phyloP scores from a whole-genome alignment of 1,140 invertebrate species.

The silkworm (Bombyx mori) region DNA sequence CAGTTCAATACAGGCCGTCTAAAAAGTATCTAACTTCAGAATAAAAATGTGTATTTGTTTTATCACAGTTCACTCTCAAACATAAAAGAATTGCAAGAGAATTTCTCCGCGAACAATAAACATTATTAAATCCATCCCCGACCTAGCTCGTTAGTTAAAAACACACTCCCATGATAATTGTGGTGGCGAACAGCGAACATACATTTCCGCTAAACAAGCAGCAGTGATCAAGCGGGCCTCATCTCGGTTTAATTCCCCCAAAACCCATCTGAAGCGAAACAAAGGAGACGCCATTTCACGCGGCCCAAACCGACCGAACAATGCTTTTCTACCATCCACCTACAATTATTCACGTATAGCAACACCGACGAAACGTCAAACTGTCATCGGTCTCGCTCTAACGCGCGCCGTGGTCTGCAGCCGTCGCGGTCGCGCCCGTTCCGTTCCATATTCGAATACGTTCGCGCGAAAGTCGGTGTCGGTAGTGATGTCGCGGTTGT shows the following conservation, averaged over 20 bases:
- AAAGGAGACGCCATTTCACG: constrained; percentile 63
- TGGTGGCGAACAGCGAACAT: constrained; percentile 11
- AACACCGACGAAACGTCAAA: constrained; percentile 48
- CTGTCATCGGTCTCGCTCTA: constrained; percentile 3
- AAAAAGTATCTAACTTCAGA: too few relatives aligned
- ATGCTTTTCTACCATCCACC: constrained; percentile 53
- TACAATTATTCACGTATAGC: constrained; percentile 49
- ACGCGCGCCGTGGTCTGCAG: constrained; percentile 8
- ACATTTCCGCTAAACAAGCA: constrained; percentile 59
- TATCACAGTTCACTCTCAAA: too few relatives aligned
- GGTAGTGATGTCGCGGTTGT: constrained; percentile 45
- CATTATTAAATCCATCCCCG: too few relatives aligned
- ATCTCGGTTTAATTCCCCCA: constrained; percentile 63
- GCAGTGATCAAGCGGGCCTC: constrained; percentile 27
- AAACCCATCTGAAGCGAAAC: constrained; percentile 60
- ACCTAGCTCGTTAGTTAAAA: too few relatives aligned
- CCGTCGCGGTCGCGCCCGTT: constrained; percentile 37
- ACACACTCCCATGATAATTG: background rate
- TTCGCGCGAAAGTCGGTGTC: constrained; percentile 54
- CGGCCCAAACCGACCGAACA: constrained; percentile 64
- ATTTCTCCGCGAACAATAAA: too few relatives aligned
- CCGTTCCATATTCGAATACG: constrained; percentile 8
- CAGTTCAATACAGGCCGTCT: too few relatives aligned
- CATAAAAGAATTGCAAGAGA: too few relatives aligned
- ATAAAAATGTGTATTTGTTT: too few relatives aligned